Base-by-base conservation (phyloP, 2,797 vertebrate genomes). In the Xerus rutilus region DNA sequence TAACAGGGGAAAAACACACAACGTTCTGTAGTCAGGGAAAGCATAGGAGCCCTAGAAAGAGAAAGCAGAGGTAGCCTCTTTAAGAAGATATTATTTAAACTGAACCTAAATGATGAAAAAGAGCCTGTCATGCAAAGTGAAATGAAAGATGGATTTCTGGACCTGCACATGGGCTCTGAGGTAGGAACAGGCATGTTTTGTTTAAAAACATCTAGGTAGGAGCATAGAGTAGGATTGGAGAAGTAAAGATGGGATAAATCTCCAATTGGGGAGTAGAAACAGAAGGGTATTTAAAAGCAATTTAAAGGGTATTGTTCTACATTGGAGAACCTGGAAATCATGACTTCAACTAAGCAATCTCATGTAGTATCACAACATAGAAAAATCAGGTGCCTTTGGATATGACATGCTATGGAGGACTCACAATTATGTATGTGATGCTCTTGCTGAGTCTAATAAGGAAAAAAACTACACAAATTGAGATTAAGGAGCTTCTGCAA, bases 391-490 rank as follows among this genome's bases (percentile, higher is more conserved):
- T 82, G 20, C 84, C 49, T 72, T 17, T 39, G 32, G 17, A 43
- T 81, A 62, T 35, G 25, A 88, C 49, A 21, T 54, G 17, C 18
- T 49, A 83, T 35, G 35, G 39, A 72, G 28, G 57, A 39, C 5
- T 54, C 28, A 64, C 23, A 87, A 62, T 64, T 62, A 18, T 20
- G 54, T 28, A 59, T 17, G 18, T 79, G 10, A 30, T 78, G 3
- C 64, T 93, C 54, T 85, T 72, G 30, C 39, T 39, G 39, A 39
- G 72, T 43, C 32, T 70, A 82, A 76, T 82, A 17, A 28, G 35
- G 45, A 86, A 39, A 78, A 91, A 78, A 84, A 49, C 67, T 39
- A 93, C 52, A 72, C 30, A 52, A 70, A 83, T 32, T 94, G 70
- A 91, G 59, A 45, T 35, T n/a, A 52, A 57, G 35, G 43, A n/a